Percentiles rank a stretch among this genome's conserved stretches.
Conservation (phyloP, 2,888 invertebrate genomes). For the Athetis lepigone region DNA sequence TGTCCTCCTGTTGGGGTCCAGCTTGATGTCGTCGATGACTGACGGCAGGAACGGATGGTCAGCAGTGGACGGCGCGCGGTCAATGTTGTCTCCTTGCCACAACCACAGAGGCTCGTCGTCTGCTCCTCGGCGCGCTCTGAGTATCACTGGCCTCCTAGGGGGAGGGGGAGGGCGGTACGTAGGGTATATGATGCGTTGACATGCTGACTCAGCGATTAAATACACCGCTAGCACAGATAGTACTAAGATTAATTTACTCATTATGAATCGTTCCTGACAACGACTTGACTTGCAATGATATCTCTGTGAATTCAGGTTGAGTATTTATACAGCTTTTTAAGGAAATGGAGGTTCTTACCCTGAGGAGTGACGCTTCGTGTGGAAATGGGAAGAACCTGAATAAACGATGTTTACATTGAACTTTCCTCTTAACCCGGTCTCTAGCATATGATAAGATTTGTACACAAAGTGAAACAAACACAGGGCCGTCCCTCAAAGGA, state of each 20-base stretch:
- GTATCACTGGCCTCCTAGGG: background rate
- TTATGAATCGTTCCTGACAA: slow-evolving; percentile 9
- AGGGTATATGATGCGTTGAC: slow-evolving; percentile 20
- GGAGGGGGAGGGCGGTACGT: slow-evolving; percentile 37
- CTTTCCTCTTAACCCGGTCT: slow-evolving; percentile 8
- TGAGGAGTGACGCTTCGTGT: background rate
- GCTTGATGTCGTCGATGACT: slow-evolving; percentile 40
- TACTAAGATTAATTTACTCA: slow-evolving; percentile 33
- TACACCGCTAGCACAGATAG: slow-evolving; percentile 45
- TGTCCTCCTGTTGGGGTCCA: slow-evolving; percentile 40
- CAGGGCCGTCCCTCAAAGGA: background rate
- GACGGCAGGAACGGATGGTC: slow-evolving; percentile 51
- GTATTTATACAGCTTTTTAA: slow-evolving; percentile 46
- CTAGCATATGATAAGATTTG: slow-evolving; percentile 10
- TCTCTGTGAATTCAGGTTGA: background rate
- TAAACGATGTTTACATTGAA: slow-evolving; percentile 30
- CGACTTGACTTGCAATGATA: slow-evolving; percentile 22
- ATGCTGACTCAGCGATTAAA: slow-evolving; percentile 42
- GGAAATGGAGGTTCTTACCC: slow-evolving; percentile 43
- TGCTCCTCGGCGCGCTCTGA: slow-evolving; percentile 24
- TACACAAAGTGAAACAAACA: background rate
- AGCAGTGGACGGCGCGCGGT: slow-evolving; percentile 39
- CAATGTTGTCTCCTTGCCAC: slow-evolving; percentile 33
- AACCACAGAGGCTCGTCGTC: slow-evolving; percentile 39
- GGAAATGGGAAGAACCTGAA: slow-evolving; percentile 46